These are phyloP conservation scores for Sebastes dallii DNA, from an alignment of 2,797 vertebrate species.

Conservation along the genomic window DNA sequence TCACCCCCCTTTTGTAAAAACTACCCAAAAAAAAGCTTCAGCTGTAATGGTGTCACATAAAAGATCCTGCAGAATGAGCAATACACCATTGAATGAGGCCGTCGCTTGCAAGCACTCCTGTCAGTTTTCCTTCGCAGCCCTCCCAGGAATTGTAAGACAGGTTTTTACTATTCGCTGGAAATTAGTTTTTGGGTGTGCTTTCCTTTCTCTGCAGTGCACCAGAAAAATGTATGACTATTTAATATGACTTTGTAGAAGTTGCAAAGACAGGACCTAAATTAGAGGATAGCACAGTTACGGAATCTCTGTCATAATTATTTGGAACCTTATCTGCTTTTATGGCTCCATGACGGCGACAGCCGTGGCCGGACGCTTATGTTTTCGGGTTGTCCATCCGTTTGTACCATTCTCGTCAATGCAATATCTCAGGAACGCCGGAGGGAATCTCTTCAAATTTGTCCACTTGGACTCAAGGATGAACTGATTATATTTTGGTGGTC, in stretches of 20 bases:
- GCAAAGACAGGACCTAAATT: constrained; percentile 21
- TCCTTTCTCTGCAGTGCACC: constrained; percentile 26
- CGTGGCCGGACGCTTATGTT: too few species aligned
- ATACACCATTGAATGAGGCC: constrained; percentile 34
- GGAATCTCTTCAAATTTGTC: too few species aligned
- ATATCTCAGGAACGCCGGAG: too few species aligned
- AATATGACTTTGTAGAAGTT: constrained; percentile 19
- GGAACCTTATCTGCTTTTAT: background rate
- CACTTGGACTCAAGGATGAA: too few species aligned
- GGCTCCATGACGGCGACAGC: too few species aligned
- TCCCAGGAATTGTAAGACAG: constrained; percentile 56
- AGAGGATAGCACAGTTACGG: background rate
- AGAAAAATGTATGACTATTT: constrained; percentile 26
- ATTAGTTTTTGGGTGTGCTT: constrained; percentile 20
- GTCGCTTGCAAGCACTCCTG: constrained; percentile 2
- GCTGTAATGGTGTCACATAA: constrained; percentile 54
- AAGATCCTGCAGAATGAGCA: constrained; percentile 46
- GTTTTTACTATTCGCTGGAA: constrained; percentile 35
- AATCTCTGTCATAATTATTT: background rate
- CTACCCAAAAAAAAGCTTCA: background rate
- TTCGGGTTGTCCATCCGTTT: too few species aligned
- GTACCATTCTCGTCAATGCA: too few species aligned
- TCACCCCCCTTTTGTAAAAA: constrained; percentile 42
- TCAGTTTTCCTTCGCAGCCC: constrained; percentile 40
- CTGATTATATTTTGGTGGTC: too few species aligned